Percentiles rank a stretch among this genome's conserved stretches.
These are phyloP conservation scores for Leptocoma aspasia DNA, from an alignment of 2,113 vertebrate species.

Conservation along the genomic window DNA sequence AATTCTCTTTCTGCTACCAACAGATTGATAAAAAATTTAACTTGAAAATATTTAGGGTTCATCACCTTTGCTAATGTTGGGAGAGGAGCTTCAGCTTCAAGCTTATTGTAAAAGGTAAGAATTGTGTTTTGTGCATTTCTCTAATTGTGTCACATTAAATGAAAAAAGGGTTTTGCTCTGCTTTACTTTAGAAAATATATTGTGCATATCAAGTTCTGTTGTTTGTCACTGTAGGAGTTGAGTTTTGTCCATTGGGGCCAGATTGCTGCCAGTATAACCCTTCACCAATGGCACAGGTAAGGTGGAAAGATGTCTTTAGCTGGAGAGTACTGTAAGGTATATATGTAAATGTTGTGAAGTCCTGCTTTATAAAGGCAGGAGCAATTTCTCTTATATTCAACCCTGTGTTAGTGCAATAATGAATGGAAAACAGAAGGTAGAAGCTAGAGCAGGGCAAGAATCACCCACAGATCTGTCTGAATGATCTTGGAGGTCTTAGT, in stretches of 20 bases:
- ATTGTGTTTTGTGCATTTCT: neutral
- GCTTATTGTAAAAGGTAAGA: neutral
- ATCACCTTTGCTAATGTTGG: neutral
- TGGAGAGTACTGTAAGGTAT: neutral
- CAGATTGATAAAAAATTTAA: neutral
- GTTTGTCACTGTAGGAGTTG: neutral
- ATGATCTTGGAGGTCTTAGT: neutral
- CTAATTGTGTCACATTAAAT: neutral
- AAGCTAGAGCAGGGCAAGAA: neutral
- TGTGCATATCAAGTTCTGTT: neutral
- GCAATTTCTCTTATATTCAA: neutral
- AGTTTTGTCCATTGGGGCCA: neutral
- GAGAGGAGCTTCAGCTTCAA: neutral
- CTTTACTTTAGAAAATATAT: neutral
- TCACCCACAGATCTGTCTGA: fast-evolving
- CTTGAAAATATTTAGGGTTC: neutral
- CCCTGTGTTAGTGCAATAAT: neutral
- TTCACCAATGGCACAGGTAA: neutral
- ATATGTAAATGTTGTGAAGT: neutral
- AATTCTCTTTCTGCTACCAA: neutral
- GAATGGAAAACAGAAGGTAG: neutral
- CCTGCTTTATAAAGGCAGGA: neutral
- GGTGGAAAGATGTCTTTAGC: neutral
- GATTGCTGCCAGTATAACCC: neutral
- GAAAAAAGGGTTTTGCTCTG: neutral